Evolutionary conservation across 1,140 invertebrate species (phyloP).

Genomic region (Helicoverpa zea): DNA sequence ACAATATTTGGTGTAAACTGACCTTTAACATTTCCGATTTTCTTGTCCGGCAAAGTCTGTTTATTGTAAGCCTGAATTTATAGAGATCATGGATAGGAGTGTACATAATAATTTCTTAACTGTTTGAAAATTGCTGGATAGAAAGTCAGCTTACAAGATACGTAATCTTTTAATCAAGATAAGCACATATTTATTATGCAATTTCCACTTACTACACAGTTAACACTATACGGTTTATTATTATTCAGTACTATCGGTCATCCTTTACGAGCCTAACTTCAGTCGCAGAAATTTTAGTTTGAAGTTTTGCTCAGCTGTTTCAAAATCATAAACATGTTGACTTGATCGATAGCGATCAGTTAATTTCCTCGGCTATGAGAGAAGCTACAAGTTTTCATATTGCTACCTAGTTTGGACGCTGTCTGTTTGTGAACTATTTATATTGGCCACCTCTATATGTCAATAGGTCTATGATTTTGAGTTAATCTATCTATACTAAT

Average conservation of each 20-base stretch:
- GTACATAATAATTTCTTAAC: too few species aligned
- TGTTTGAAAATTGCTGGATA: too few species aligned
- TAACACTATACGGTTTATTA: too few species aligned
- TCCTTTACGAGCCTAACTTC: neutral
- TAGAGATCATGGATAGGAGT: too few species aligned
- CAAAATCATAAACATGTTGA: neutral
- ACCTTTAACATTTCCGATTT: neutral
- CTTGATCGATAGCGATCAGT: neutral
- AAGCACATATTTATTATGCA: too few species aligned
- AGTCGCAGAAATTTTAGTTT: too few species aligned
- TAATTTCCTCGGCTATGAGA: neutral
- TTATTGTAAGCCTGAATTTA: neutral
- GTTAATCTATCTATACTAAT: too few species aligned
- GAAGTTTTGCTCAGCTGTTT: neutral
- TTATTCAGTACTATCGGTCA: neutral
- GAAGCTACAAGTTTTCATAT: neutral
- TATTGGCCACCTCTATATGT: neutral
- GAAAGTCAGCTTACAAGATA: too few species aligned
- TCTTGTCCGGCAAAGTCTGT: neutral
- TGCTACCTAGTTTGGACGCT: neutral
- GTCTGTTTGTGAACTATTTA: neutral
- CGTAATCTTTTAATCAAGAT: too few species aligned
- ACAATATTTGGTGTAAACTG: slow-evolving; percentile 4
- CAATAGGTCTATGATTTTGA: neutral
- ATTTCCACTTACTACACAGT: too few species aligned